Conservation (phyloP, 2,797 vertebrate species). For the Gypaetus barbatus region DNA sequence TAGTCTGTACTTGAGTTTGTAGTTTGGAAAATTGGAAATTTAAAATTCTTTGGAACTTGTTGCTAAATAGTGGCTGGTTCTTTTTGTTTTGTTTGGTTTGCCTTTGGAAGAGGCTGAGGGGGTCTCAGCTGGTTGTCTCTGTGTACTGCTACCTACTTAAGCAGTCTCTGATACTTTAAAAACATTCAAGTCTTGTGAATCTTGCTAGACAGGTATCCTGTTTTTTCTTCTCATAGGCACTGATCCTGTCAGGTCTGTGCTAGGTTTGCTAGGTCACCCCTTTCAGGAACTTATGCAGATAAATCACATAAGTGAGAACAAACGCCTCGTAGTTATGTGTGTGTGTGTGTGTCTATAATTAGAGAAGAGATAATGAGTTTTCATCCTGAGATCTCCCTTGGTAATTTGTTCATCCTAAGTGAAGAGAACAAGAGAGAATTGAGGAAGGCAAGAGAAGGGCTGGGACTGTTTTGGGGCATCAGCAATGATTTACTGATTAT, state of each 20-base stretch:
- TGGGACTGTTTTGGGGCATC: not conserved
- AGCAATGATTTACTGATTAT: not conserved
- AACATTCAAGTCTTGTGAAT: not conserved
- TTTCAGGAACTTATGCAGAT: not conserved
- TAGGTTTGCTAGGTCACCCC: not conserved
- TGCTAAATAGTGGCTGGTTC: not conserved
- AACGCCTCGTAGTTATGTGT: not conserved
- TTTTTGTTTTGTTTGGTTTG: not conserved
- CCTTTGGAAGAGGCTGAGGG: not conserved
- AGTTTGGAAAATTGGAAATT: not conserved
- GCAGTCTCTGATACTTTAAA: not conserved
- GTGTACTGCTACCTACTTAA: not conserved
- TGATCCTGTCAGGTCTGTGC: not conserved
- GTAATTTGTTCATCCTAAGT: not conserved
- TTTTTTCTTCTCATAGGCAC: not conserved
- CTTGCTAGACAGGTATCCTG: not conserved
- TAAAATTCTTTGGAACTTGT: not conserved
- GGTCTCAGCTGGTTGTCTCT: not conserved
- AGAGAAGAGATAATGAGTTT: conserved; percentile 20
- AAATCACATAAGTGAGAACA: not conserved
- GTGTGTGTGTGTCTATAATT: not conserved
- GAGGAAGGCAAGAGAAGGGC: not conserved
- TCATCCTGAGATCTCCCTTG: not conserved
- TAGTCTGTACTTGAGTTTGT: not conserved
- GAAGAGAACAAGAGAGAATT: not conserved